phyloP scores from a whole-genome alignment of 2,113 vertebrate genomes.

The Cephalopholis sonnerati region DNA sequence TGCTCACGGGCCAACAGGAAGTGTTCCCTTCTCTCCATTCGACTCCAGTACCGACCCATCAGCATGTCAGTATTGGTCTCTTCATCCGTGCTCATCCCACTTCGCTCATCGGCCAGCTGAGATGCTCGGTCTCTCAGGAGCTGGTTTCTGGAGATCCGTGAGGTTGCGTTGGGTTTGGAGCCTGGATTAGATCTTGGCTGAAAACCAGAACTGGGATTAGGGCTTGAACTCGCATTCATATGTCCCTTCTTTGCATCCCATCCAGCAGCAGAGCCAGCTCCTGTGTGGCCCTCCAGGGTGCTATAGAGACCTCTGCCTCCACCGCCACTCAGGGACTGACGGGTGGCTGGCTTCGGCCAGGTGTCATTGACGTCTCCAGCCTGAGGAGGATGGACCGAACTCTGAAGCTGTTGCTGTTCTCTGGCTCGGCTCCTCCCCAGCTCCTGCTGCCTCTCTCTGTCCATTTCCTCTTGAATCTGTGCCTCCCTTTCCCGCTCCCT shows the following conservation, averaged over 20 bases:
- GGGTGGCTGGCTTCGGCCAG: conserved; percentile 83
- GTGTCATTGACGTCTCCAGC: conserved; percentile 83
- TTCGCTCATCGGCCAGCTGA: conserved; percentile 79
- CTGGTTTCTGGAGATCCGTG: conserved; percentile 78
- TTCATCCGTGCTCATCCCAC: conserved; percentile 84
- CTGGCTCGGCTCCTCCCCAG: conserved; percentile 53
- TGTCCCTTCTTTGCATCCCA: conserved; percentile 60
- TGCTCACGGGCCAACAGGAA: conserved; percentile 81
- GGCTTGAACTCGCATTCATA: conserved; percentile 10
- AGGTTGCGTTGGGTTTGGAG: conserved; percentile 51
- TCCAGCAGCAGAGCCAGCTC: conserved; percentile 30
- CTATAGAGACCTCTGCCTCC: conserved; percentile 80
- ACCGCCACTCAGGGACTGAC: conserved; percentile 61
- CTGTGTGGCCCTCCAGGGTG: conserved; percentile 79
- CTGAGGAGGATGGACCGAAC: conserved; percentile 70
- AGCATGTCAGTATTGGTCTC: conserved; percentile 79
- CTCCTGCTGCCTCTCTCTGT: conserved; percentile 61
- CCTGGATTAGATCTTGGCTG: conserved; percentile 50
- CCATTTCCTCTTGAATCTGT: conserved; percentile 68
- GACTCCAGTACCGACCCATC: conserved; percentile 84
- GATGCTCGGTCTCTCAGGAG: conserved; percentile 84
- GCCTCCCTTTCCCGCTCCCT: conserved; percentile 58
- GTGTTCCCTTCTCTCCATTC: conserved; percentile 83
- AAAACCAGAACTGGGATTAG: conserved; percentile 48
- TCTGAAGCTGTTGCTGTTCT: conserved; percentile 73